Evolutionary conservation across 2,113 vertebrate genomes (phyloP).

Genomic region (Cephalopholis sonnerati): DNA sequence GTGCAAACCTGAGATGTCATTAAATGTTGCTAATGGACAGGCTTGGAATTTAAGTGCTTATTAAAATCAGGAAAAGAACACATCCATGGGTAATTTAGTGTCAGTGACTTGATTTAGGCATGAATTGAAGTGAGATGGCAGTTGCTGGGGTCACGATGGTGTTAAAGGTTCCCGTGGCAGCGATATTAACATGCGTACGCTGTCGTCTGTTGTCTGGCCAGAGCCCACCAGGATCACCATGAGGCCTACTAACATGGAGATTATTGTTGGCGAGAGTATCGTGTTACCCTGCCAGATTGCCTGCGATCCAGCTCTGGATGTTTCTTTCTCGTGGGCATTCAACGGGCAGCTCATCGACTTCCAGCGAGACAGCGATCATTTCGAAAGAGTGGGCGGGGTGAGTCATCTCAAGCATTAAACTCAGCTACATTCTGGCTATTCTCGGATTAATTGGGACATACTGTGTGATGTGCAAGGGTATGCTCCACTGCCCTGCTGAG

Average conservation of each 20-base stretch:
- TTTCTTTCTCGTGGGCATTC: conserved; percentile 95
- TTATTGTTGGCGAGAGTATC: conserved; percentile 94
- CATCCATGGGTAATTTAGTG: conserved; percentile 15
- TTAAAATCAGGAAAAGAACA: conserved; percentile 48
- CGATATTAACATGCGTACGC: conserved; percentile 64
- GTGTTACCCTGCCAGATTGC: conserved; percentile 95
- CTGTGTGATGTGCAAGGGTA: conserved; percentile 47
- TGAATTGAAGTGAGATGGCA: conserved; percentile 19
- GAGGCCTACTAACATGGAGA: conserved; percentile 94
- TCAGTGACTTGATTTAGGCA: conserved; percentile 20
- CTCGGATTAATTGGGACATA: conserved; percentile 69
- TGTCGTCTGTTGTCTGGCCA: conserved; percentile 78
- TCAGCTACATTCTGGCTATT: conserved; percentile 61
- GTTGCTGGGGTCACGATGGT: conserved; percentile 38
- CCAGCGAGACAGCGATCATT: conserved; percentile 90
- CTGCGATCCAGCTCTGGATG: conserved; percentile 90
- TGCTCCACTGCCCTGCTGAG: conserved; percentile 48
- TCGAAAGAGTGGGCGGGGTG: conserved; percentile 95
- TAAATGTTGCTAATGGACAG: conserved; percentile 56
- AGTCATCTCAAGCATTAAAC: conserved; percentile 82
- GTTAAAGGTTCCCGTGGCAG: conserved; percentile 52
- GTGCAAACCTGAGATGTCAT: conserved; percentile 54
- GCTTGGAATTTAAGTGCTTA: conserved; percentile 51
- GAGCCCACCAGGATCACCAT: conserved; percentile 93
- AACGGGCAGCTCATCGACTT: conserved; percentile 91